A percentile compares a stretch with the other conserved stretches of the same genome.
Evolutionary conservation across 2,888 invertebrate genomes (phyloP).

Genomic region (Scaptomyza cyrtandrae): DNA sequence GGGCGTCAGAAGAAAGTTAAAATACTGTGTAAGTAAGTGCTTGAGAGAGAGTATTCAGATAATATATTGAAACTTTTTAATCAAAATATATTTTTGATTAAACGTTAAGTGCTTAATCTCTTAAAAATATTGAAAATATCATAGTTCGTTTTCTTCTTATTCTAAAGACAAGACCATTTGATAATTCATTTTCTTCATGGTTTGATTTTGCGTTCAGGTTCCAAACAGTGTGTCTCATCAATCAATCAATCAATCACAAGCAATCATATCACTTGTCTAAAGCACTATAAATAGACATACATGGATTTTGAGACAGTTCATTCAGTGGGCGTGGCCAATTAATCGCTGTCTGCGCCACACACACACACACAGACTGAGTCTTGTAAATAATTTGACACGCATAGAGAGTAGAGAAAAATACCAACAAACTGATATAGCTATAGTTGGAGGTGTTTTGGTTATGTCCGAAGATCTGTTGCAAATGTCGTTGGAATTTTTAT

Average conservation of each 20-base stretch:
- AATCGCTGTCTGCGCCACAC: conserved; percentile 27
- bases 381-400: conserved; percentile 51
- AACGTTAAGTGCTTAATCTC: too few relatives aligned
- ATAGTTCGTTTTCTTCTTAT: too few relatives aligned
- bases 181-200: too few relatives aligned
- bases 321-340: conserved; percentile 41
- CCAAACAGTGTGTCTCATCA: neutral
- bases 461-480: conserved; percentile 48
- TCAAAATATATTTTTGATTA: too few relatives aligned
- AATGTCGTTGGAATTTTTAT: conserved; percentile 58
- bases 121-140: too few relatives aligned
- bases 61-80: too few relatives aligned
- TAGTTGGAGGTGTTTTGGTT: conserved; percentile 50
- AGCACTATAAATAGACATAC: conserved; percentile 38
- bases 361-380: conserved; percentile 17
- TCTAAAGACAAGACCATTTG: too few relatives aligned
- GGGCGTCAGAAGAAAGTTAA: conserved; percentile 50
- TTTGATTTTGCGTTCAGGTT: neutral
- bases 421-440: conserved; percentile 16
- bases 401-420: conserved; percentile 11
- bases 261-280: conserved; percentile 7
- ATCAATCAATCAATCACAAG: conserved; percentile 6
- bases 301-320: conserved; percentile 17
- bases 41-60: neutral
- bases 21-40: conserved; percentile 27